A percentile compares a stretch with the other conserved stretches of the same genome.
phyloP scores from a whole-genome alignment of 2,113 vertebrate genomes.

The Psophia crepitans region DNA sequence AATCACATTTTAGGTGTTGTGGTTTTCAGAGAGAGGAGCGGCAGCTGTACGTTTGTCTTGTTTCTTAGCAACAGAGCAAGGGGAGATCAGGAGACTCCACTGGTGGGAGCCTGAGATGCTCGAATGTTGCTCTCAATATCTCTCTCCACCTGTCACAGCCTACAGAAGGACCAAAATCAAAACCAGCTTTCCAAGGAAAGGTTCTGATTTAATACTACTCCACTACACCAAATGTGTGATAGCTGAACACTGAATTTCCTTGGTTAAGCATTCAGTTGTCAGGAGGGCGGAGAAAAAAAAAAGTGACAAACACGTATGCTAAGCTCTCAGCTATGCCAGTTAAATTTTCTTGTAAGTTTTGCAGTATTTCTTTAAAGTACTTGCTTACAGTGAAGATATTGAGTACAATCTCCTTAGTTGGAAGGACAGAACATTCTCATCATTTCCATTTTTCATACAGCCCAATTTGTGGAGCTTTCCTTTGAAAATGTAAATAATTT shows the following conservation, averaged over 20 bases:
- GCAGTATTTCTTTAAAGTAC: not conserved
- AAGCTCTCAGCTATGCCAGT: not conserved
- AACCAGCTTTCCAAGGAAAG: not conserved
- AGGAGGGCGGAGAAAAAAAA: not conserved
- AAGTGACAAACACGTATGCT: not conserved
- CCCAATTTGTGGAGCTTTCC: not conserved
- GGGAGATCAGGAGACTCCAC: conserved; percentile 18
- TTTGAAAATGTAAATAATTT: not conserved
- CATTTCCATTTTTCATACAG: not conserved
- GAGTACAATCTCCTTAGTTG: not conserved
- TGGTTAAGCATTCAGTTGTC: not conserved
- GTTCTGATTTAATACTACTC: not conserved
- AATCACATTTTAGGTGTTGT: conserved; percentile 35
- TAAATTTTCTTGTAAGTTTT: not conserved
- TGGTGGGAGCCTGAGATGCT: not conserved
- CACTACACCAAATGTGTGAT: not conserved
- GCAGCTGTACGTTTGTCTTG: not conserved
- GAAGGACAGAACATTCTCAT: not conserved
- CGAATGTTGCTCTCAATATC: not conserved
- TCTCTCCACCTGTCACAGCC: conserved; percentile 1
- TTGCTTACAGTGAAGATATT: not conserved
- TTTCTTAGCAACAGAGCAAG: conserved; percentile 65
- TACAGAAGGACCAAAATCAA: not conserved
- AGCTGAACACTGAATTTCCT: not conserved
- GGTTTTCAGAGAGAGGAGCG: not conserved